phyloP scores from a whole-genome alignment of 2,888 invertebrate species.

The Coremacera marginata region DNA sequence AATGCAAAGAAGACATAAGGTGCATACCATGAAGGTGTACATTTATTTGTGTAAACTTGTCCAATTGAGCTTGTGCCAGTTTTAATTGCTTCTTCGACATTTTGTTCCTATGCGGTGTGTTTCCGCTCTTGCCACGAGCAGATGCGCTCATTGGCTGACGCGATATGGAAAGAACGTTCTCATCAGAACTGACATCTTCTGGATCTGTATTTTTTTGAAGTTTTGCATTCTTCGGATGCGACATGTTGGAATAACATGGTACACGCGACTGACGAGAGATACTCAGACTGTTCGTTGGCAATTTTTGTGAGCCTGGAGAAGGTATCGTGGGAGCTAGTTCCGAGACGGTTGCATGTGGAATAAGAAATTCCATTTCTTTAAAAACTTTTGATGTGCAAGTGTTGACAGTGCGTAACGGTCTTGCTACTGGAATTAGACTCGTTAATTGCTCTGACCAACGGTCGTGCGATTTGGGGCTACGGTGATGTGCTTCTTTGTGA shows the following conservation, averaged over 20 bases:
- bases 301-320: constrained; percentile 50
- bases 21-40: constrained; percentile 86
- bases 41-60: constrained; percentile 83
- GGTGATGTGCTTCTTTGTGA: constrained; percentile 26
- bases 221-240: constrained; percentile 52
- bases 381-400: constrained; percentile 59
- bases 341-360: constrained; percentile 55
- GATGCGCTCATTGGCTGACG: constrained; percentile 54
- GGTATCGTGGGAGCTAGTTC: constrained; percentile 45
- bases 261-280: constrained; percentile 40
- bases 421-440: constrained; percentile 59
- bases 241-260: constrained; percentile 28
- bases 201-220: constrained; percentile 45
- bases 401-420: constrained; percentile 56
- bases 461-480: not conserved
- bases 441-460: constrained; percentile 62
- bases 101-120: constrained; percentile 68
- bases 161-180: constrained; percentile 58
- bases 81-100: constrained; percentile 78
- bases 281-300: constrained; percentile 41
- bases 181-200: constrained; percentile 43
- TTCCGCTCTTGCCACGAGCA: constrained; percentile 39
- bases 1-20: not conserved
- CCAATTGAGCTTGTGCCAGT: constrained; percentile 78
- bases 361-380: constrained; percentile 67